Percentiles rank a stretch among this genome's conserved stretches.
Evolutionary conservation across 2,113 vertebrate species (phyloP).

Genomic region (Deroptyus accipitrinus): DNA sequence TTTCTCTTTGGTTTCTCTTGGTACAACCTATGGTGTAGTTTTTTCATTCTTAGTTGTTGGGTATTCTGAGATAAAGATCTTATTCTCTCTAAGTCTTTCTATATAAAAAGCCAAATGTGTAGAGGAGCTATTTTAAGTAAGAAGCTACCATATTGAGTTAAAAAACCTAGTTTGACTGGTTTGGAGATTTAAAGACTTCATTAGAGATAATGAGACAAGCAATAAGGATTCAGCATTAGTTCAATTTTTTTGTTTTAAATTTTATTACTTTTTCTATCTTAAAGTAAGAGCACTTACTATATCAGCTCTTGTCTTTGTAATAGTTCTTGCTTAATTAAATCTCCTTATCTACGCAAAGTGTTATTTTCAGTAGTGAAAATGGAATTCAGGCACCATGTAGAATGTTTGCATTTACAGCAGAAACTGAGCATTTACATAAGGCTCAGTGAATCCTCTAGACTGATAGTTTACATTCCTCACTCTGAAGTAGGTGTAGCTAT

Average conservation of each 20-base stretch:
- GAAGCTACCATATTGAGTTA: not conserved
- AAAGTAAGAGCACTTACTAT: not conserved
- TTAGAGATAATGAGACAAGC: not conserved
- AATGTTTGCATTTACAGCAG: slow-evolving; percentile 39
- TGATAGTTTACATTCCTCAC: slow-evolving; percentile 5
- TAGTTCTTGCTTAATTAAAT: not conserved
- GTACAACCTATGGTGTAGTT: not conserved
- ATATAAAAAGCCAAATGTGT: accelerated
- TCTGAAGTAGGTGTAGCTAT: not conserved
- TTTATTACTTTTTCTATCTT: not conserved
- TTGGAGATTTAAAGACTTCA: not conserved
- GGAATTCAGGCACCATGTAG: not conserved
- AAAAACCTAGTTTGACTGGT: not conserved
- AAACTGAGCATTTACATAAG: slow-evolving; percentile 32
- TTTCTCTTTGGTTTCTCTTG: not conserved
- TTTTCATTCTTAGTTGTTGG: not conserved
- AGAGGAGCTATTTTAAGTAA: not conserved
- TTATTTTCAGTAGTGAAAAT: not conserved
- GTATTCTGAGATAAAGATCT: not conserved
- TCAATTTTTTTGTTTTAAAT: not conserved
- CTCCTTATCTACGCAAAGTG: not conserved
- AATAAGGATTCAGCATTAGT: not conserved
- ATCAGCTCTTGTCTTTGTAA: not conserved
- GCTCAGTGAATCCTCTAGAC: not conserved
- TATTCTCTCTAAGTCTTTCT: not conserved